Base-by-base conservation (phyloP, 2,113 vertebrate genomes). In the Salvelinus sp. region DNA sequence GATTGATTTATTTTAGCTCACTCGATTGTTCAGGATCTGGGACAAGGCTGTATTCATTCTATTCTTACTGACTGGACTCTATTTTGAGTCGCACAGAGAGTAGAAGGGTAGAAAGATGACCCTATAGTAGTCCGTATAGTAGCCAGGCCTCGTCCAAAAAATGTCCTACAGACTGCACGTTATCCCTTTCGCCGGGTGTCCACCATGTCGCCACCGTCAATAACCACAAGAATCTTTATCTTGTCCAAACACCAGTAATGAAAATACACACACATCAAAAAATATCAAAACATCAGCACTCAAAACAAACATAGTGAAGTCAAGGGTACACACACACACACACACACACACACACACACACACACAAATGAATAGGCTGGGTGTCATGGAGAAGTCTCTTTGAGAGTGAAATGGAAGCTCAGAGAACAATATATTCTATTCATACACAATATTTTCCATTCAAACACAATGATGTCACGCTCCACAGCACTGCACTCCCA, bases 321-420 rank as follows among this genome's bases (percentile, higher is more conserved):
- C 65, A 67, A 3, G 14, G 25, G 28, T 14, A 67, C 65, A 67
- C 65, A 33, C 63, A 66, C 38, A 38, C 38, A 38, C 70, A 38
- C 54, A n/a, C 54, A 72, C 22, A 27, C 70, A 72, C 71, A 73
- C 71, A 73, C 71, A 73, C 28, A 62, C 57, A 38, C 71, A 38
- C 38, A 38, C 38, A 44, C 38, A 44, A 44, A 44, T 44, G 1
- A 44, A 33, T 63, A 48, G 73, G 48, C 13, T 14, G 76, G 78
- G 84, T 74, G 76, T 78, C 75, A 88, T 10, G 38, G 38, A 44
- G 38, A 44, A 44, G 38, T 12, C 38, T 44, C 38, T 44, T 44
- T 44, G 38, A 44, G 47, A 78, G 54, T 62, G 79, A 85, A 82
- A 87, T 79, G 9, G 71, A 65, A 82, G 27, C 70, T 72, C 2